Evolutionary conservation across 1,140 invertebrate genomes (phyloP).

Genomic region (Varroa destructor): DNA sequence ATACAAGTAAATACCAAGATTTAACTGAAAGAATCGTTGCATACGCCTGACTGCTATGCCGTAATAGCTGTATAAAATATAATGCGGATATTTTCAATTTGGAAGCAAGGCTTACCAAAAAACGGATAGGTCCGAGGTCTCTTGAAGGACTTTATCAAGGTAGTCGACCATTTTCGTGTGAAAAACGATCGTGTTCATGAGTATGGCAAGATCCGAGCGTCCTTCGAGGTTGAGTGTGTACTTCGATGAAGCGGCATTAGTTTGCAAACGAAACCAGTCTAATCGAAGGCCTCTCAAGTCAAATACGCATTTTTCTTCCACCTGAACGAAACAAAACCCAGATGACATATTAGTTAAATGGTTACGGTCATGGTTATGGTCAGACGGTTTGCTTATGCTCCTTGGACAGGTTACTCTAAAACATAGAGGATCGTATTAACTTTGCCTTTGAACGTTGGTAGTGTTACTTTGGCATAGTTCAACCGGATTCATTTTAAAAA

Average conservation of each 20-base stretch:
- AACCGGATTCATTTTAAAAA: too few relatives aligned
- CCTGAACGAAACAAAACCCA: slow-evolving; percentile 42
- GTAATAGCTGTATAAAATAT: slow-evolving; percentile 27
- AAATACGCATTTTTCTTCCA: slow-evolving; percentile 89
- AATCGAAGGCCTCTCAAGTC: slow-evolving; percentile 85
- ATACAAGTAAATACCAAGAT: slow-evolving; percentile 30
- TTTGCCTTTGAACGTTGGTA: too few relatives aligned
- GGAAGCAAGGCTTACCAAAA: slow-evolving; percentile 54
- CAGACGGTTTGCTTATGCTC: too few relatives aligned
- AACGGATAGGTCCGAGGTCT: slow-evolving; percentile 90
- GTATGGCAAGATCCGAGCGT: slow-evolving; percentile 67
- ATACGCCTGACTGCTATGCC: too few relatives aligned
- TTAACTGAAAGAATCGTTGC: slow-evolving; percentile 25
- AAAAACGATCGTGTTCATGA: slow-evolving; percentile 89
- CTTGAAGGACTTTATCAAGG: slow-evolving; percentile 88
- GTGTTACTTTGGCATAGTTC: too few relatives aligned
- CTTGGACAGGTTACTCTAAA: too few relatives aligned
- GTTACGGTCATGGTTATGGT: background rate
- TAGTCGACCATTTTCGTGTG: slow-evolving; percentile 97
- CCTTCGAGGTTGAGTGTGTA: slow-evolving; percentile 68
- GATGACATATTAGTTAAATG: slow-evolving; percentile 6
- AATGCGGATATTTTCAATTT: background rate
- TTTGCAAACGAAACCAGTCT: slow-evolving; percentile 91
- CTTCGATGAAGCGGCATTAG: slow-evolving; percentile 30
- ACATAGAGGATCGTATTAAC: too few relatives aligned